Evolutionary conservation across 1,140 invertebrate species (phyloP).

Genomic region (Holotrichia oblita): DNA sequence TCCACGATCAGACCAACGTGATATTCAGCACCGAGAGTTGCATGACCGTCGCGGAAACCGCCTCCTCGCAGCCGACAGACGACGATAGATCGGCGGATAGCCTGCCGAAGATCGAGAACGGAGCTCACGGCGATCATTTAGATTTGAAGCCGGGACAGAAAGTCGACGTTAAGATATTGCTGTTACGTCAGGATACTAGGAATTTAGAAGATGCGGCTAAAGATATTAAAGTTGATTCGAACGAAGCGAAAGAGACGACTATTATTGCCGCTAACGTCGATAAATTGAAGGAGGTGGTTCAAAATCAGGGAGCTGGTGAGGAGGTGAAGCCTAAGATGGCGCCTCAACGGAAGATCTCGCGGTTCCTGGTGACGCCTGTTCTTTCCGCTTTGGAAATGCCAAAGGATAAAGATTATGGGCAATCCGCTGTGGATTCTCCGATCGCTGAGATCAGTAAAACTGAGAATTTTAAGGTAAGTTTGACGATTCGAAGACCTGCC

Average conservation of each 20-base stretch:
- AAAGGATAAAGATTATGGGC: constrained; percentile 55
- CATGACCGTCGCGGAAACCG: constrained; percentile 2
- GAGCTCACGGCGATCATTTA: constrained; percentile 20
- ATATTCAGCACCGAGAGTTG: constrained; percentile 49
- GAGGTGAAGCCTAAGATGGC: constrained; percentile 44
- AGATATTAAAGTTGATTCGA: neutral
- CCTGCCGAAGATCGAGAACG: neutral
- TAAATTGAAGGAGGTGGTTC: constrained; percentile 18
- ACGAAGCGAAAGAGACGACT: constrained; percentile 11
- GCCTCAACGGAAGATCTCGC: constrained; percentile 76
- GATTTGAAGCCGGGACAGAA: constrained; percentile 54
- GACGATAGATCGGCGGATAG: neutral
- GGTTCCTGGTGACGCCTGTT: constrained; percentile 83
- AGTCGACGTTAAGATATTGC: constrained; percentile 56
- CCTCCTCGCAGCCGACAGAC: neutral
- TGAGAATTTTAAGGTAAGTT: neutral
- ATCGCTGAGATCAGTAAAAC: neutral
- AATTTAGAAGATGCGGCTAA: neutral
- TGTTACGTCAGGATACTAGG: constrained; percentile 47
- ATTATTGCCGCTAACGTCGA: constrained; percentile 27
- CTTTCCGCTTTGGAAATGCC: constrained; percentile 63
- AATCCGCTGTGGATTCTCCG: constrained; percentile 22
- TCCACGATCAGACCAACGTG: constrained; percentile 49
- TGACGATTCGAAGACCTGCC: neutral
- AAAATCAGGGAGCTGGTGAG: neutral